These are phyloP conservation scores for Asobara japonica DNA, from an alignment of 1,140 invertebrate species.

Conservation along the genomic window DNA sequence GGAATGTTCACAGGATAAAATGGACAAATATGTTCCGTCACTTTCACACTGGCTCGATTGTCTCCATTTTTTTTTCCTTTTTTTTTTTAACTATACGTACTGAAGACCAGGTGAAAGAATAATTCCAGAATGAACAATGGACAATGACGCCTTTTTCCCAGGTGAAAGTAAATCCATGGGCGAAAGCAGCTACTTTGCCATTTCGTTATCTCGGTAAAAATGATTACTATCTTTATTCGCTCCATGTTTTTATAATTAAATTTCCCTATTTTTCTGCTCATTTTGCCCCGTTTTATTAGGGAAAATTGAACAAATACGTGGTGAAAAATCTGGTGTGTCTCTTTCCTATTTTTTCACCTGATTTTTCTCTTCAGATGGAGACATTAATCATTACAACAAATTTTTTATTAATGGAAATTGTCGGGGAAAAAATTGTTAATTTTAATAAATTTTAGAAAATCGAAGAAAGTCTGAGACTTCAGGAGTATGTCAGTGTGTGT, in stretches of 20 bases:
- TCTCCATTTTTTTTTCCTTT: neutral
- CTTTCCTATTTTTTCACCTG: no score
- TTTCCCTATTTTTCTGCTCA: neutral
- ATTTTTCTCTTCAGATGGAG: no score
- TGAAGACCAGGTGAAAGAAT: constrained; percentile 21
- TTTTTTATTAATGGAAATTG: no score
- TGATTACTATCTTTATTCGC: neutral
- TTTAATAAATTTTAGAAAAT: no score
- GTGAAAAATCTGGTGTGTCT: no score
- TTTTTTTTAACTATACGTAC: neutral
- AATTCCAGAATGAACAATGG: constrained; percentile 38
- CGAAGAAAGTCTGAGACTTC: no score
- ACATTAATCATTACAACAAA: no score
- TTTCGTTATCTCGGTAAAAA: constrained; percentile 23
- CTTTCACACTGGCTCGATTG: constrained; percentile 19
- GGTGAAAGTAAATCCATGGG: constrained; percentile 45
- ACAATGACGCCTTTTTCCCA: constrained; percentile 31
- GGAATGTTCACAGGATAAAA: neutral
- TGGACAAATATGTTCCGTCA: neutral
- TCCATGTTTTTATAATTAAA: neutral
- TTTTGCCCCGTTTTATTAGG: no score
- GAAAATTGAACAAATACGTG: no score
- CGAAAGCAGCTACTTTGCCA: constrained; percentile 37
- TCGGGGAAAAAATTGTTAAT: no score
- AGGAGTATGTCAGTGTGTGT: no score